A percentile compares a stretch with the other conserved stretches of the same genome.
phyloP scores from a whole-genome alignment of 2,888 invertebrate species.

The Erebia epiphron region DNA sequence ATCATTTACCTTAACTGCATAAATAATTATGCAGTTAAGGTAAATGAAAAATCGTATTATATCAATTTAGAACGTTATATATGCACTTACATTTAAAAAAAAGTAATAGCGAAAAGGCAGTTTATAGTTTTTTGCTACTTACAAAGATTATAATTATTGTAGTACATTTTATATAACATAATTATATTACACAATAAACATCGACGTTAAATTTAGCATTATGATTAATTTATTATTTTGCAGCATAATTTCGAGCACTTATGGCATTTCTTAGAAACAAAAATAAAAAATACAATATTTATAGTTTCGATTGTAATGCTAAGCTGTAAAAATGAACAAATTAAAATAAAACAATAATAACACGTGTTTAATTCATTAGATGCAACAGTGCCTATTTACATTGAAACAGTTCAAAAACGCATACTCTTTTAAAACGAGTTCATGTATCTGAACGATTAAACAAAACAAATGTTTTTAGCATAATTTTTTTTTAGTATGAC shows the following conservation, averaged over 20 bases:
- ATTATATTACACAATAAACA: slow-evolving; percentile 1
- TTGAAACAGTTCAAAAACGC: background rate
- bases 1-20: too few species aligned
- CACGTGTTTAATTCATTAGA: background rate
- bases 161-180: background rate
- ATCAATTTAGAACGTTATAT: slow-evolving; percentile 7
- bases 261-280: slow-evolving; percentile 5
- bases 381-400: background rate
- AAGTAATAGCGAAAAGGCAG: slow-evolving; percentile 14
- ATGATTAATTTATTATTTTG: slow-evolving; percentile 3
- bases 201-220: background rate
- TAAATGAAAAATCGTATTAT: slow-evolving; percentile 6
- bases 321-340: background rate
- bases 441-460: too few species aligned
- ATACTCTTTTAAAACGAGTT: too few species aligned
- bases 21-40: too few species aligned
- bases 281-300: background rate
- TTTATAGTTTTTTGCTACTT: background rate
- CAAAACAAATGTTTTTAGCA: too few species aligned
- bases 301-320: background rate
- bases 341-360: background rate
- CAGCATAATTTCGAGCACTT: slow-evolving; percentile 16
- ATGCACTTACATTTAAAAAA: background rate
- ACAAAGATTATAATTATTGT: background rate
- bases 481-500: too few species aligned